Evolutionary conservation across 2,888 invertebrate species (phyloP), one percentile per base, ranked within the genome.

Genomic region (Stenchaetothrips biformis): DNA sequence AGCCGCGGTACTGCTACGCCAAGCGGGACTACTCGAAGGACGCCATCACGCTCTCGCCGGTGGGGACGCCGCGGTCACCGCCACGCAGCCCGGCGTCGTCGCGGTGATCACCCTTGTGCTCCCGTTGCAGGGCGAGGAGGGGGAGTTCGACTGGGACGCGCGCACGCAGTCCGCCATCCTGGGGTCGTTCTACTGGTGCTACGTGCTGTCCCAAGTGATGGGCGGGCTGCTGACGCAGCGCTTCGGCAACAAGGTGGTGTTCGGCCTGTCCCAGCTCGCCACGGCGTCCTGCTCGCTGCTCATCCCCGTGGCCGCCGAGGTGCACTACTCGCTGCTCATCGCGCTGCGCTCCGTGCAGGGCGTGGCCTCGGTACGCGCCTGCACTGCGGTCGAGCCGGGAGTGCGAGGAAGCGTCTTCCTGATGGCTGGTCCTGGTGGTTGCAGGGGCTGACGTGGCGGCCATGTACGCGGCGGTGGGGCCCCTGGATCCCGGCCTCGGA

Each of bases 401-500:
- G 37, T 4, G 4, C 37, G 37, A 37, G 37, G 37, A 4, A 37
- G 4, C 37, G 37, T 4, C 37, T 37, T 37, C 2, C 37, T 37
- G 37, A 37, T 4, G 37, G 37, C 37, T 37, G 37, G 2, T 37
- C 37, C 81, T 53, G 53, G 49, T 79, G 80, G 80, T 82, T 85
- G 80, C 83, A 90, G 90, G 92, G 92, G 48, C 85, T 92, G 81
- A 93, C 92, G 16, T 93, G 92, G 92, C 92, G 18, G 92, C 92
- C 0, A 93, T 93, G 92, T 93, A 92, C 85, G 92, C 92, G 0
- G 88, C 92, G 81, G 92, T 92, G 48, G 92, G 92, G 6, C 90
- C 90, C 90, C 83, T 93, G 92, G 92, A 92, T 92, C 82, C 92
- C 92, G 11, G 88, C 91, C n/a, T 88, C 89, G 9, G 92, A 93